Conservation (phyloP, 2,113 vertebrate genomes). For the Astur gentilis region DNA sequence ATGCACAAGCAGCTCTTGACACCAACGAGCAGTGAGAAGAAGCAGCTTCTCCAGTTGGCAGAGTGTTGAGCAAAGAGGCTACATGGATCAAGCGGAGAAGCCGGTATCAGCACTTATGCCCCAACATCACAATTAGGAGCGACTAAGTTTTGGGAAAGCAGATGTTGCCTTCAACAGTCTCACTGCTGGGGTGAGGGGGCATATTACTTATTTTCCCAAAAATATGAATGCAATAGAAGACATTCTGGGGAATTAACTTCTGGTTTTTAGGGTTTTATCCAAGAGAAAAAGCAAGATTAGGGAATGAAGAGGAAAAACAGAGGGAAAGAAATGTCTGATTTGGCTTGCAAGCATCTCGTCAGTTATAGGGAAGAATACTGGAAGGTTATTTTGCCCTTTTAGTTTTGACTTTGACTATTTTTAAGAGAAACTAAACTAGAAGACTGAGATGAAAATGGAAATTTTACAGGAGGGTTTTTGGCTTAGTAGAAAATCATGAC, state of each 20-base stretch:
- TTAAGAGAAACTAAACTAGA: background rate
- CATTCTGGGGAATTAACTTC: background rate
- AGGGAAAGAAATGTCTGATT: background rate
- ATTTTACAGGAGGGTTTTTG: background rate
- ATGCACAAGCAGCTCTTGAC: background rate
- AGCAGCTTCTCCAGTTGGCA: background rate
- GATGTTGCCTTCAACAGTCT: background rate
- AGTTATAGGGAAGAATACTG: background rate
- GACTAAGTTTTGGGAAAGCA: background rate
- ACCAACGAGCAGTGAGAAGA: accelerated
- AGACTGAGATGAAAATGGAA: background rate
- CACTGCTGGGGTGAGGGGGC: background rate
- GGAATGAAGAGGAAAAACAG: background rate
- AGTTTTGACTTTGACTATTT: background rate
- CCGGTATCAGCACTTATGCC: background rate
- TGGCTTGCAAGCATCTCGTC: background rate
- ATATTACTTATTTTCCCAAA: background rate
- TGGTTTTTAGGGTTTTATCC: background rate
- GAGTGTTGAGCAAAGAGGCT: accelerated
- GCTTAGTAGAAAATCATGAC: background rate
- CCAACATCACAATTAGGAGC: background rate
- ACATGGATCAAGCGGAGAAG: background rate
- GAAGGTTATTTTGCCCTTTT: background rate
- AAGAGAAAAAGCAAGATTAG: background rate
- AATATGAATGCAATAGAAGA: background rate